phyloP scores from a whole-genome alignment of 2,113 vertebrate genomes.

The Sminthopsis crassicaudata region DNA sequence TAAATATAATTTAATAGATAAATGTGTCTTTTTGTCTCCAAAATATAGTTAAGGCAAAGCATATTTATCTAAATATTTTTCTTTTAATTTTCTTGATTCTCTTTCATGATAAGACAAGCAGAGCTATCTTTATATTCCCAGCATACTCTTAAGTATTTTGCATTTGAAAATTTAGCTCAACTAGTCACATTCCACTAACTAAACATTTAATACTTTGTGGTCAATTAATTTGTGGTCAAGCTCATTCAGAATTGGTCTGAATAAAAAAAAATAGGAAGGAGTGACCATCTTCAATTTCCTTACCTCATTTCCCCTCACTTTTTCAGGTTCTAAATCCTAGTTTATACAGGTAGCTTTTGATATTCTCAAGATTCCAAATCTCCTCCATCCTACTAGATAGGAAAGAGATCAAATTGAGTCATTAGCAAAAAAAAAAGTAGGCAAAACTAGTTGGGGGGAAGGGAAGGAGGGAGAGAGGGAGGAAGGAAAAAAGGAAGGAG shows the following conservation, averaged over 20 bases:
- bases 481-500: too few relatives aligned
- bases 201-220: not conserved
- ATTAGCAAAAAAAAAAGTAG: not conserved
- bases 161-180: not conserved
- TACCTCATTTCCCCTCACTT: not conserved
- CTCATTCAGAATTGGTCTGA: not conserved
- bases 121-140: not conserved
- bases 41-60: conserved; percentile 26
- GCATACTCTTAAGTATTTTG: not conserved
- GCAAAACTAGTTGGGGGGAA: not conserved
- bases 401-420: not conserved
- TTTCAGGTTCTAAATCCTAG: not conserved
- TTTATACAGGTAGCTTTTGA: not conserved
- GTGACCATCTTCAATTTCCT: not conserved
- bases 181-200: not conserved
- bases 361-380: not conserved
- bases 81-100: conserved; percentile 57
- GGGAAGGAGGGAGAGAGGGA: too few relatives aligned
- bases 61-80: conserved; percentile 8
- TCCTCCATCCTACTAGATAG: not conserved
- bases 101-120: conserved; percentile 27
- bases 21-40: conserved; percentile 67
- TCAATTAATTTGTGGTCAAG: not conserved
- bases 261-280: not conserved
- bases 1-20: conserved; percentile 71